These are phyloP conservation scores for Drosophila peninsularis DNA, from an alignment of 2,888 invertebrate genomes.

Conservation along the genomic window DNA sequence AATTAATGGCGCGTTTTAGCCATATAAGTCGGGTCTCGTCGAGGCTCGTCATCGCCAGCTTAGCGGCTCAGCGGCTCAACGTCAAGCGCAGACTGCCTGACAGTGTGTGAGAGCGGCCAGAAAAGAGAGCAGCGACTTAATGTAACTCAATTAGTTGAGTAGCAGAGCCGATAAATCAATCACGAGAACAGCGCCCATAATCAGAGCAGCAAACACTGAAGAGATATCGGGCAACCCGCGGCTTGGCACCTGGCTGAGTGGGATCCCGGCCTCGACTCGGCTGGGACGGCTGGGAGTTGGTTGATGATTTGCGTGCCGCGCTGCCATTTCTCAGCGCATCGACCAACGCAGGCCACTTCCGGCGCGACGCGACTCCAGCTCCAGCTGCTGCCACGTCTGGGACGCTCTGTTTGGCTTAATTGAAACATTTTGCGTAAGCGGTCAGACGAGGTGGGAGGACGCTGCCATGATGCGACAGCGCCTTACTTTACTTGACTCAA, in stretches of 20 bases:
- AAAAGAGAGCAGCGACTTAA: conserved; percentile 47
- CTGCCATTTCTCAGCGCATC: conserved; percentile 69
- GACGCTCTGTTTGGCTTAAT: conserved; percentile 59
- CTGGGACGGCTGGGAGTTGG: conserved; percentile 13
- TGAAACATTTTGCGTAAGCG: conserved; percentile 80
- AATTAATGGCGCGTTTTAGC: conserved; percentile 78
- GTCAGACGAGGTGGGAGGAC: conserved; percentile 58
- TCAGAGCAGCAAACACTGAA: conserved; percentile 42
- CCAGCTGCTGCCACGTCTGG: conserved; percentile 14
- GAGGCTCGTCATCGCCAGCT: conserved; percentile 28
- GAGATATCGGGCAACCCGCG: conserved; percentile 52
- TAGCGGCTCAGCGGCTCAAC: conserved; percentile 49
- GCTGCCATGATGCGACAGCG: conserved; percentile 33
- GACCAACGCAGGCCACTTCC: conserved; percentile 59
- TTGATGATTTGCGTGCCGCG: conserved; percentile 73
- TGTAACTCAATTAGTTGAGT: conserved; percentile 72
- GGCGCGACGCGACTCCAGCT: conserved; percentile 33
- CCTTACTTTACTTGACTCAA: conserved; percentile 34
- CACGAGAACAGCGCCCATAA: conserved; percentile 57
- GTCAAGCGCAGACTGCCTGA: conserved; percentile 53
- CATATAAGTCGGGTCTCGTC: conserved; percentile 64
- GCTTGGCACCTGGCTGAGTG: conserved; percentile 68
- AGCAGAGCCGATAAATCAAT: conserved; percentile 67
- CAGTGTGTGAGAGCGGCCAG: conserved; percentile 73
- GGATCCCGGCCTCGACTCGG: conserved; percentile 7